Evolutionary conservation across 2,888 invertebrate genomes (phyloP), one percentile per base, ranked within the genome.

Genomic region (Platycheirus rosarum): DNA sequence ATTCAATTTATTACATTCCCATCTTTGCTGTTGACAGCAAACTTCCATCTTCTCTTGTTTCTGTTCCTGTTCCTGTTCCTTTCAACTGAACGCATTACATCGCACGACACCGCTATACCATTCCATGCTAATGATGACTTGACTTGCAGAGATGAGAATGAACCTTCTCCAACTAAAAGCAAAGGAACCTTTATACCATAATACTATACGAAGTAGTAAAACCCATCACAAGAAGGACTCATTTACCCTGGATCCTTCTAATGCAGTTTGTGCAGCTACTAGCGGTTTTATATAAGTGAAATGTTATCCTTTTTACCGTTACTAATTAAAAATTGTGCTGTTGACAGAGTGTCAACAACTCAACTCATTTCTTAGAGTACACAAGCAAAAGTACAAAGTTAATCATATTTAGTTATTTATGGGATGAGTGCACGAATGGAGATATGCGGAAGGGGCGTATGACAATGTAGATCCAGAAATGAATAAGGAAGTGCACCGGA

Each of bases 331-430:
- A 75, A 44, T 82, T 76, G 76, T 60, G 82, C 71, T 82, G 82
- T 76, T 82, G 82, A 82, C 82, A 82, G 62, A 63, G 62, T 82
- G 82, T 82, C 82, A 82, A 76, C 82, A 82, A 55, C 80, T 57
- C 75, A 80, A 57, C 57, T 70, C 70, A 77, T 77, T 77, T 71
- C 77, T 60, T 71, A 60, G 40, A 77, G 55, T 53, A 63, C 55
- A 46, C 46, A 62, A 76, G 65, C 63, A 60, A 76, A 76, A 66
- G 55, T 71, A 63, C 60, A 65, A 70, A 70, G 71, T 66, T 77
- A 77, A 77, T 77, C 77, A 73, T 80, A 70, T 63, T 63, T 63
- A 63, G 63, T 63, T 63, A 63, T 63, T 63, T 63, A 63, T 63
- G 26, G 42, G 51, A 18, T 49, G 49, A 53, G 37, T 48, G 66